Conservation (phyloP, 2,888 invertebrate species). For the Drosophila mettleri region DNA sequence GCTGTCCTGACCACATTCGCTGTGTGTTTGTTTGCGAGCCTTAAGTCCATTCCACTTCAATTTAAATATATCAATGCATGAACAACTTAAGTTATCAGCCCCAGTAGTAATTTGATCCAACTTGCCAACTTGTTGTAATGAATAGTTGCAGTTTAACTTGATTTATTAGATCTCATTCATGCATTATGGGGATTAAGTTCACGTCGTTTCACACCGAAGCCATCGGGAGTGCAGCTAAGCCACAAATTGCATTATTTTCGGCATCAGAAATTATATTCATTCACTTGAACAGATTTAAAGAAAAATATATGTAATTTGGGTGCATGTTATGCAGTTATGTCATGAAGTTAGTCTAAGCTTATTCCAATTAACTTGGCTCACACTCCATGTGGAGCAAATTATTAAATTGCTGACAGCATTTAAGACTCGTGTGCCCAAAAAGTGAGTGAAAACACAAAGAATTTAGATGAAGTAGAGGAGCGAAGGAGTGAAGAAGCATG, state of each 20-base stretch:
- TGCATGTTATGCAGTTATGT: not conserved
- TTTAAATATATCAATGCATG: not conserved
- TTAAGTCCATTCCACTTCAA: not conserved
- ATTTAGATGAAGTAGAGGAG: not conserved
- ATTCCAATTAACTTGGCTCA: not conserved
- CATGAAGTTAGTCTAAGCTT: not conserved
- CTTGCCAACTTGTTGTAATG: not conserved
- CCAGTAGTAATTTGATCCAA: not conserved
- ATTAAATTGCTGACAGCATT: conserved; percentile 14
- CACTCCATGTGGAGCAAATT: not conserved
- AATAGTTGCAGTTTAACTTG: not conserved
- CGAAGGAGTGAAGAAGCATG: not conserved
- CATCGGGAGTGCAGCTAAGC: too few species aligned
- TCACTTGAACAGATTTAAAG: not conserved
- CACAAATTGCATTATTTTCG: not conserved
- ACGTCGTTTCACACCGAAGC: not conserved
- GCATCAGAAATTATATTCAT: not conserved
- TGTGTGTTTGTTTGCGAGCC: not conserved
- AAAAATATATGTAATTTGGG: too few species aligned
- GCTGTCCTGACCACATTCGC: conserved; percentile 25
- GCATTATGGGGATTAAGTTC: not conserved
- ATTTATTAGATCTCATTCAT: not conserved
- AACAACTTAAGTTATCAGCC: too few species aligned
- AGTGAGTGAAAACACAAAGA: not conserved
- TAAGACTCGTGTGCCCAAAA: conserved; percentile 12